Evolutionary conservation across 2,888 invertebrate species (phyloP).

Genomic region (Acanthopleura granulata): DNA sequence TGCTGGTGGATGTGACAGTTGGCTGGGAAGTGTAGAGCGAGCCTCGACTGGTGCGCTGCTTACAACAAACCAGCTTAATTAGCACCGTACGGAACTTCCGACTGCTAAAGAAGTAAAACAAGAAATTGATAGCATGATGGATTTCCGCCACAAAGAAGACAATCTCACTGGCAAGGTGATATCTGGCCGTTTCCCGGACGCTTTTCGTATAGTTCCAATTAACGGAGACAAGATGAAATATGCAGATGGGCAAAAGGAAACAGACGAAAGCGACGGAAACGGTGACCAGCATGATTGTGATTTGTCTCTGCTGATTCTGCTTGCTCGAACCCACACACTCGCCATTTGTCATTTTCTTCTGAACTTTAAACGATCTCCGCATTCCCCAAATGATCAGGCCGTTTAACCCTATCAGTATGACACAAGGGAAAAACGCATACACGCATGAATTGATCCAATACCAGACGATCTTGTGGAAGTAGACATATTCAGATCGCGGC

Average conservation of each 20-base stretch:
- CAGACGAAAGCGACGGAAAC: constrained; percentile 20
- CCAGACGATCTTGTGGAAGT: background rate
- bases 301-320: constrained; percentile 5
- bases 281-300: constrained; percentile 16
- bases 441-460: constrained; percentile 17
- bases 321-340: background rate
- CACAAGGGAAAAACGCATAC: constrained; percentile 18
- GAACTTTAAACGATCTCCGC: constrained; percentile 7
- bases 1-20: constrained; percentile 9
- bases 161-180: constrained; percentile 1
- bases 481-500: background rate
- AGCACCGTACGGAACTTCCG: constrained; percentile 14
- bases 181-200: background rate
- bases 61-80: background rate
- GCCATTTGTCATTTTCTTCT: constrained; percentile 6
- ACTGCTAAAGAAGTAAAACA: constrained; percentile 18
- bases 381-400: constrained; percentile 12
- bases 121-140: constrained; percentile 15
- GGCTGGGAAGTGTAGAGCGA: constrained; percentile 14
- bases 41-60: background rate
- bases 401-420: constrained; percentile 7
- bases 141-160: constrained; percentile 9
- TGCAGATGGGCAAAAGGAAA: background rate
- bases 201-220: constrained; percentile 10
- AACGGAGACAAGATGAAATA: background rate